Evolutionary conservation across 2,113 vertebrate species (phyloP), one percentile per base, ranked within the genome.

Genomic region (Rhinoptilus africanus): DNA sequence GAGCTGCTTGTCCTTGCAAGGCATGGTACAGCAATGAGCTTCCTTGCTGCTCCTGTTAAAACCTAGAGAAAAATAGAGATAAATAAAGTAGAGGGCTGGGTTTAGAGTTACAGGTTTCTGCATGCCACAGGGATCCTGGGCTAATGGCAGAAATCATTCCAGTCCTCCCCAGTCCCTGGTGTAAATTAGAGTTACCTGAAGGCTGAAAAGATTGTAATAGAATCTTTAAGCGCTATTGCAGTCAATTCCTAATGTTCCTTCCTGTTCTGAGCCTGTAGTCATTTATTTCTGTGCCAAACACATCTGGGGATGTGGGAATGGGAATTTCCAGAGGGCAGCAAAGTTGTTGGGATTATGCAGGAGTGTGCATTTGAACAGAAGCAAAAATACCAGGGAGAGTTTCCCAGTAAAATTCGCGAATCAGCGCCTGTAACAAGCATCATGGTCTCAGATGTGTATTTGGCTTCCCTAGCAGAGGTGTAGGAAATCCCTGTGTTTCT

Each of bases 151-250:
- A 86, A 71, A 76, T 39, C 14, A n/a, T 81, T 86, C 21, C 21
- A 48, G 34, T 59, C 34, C 10, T 64, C 51, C 23, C 39, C 22
- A 45, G 0, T 28, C 10, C 30, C 45, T 59, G 37, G 12, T 57
- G 16, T 57, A 43, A 63, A 57, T 56, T 26, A 63, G 34, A 69
- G 30, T 47, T 63, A 37, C 37, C 26, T 66, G 37, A 69, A 76
- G 14, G 12, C 1, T 51, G 23, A 81, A 81, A 51, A 59, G 17
- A 15, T 47, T 59, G 18, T 24, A 53, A 59, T 18, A 60, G 30
- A 67, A 62, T 14, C 24, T 32, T 51, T 6, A 45, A 69, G 34
- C 0, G 0, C 39, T 51, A 5, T n/a, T 45, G 34, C 37, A 35
- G 12, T 35, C 37, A 60, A 6, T 66, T 80, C 34, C 43, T 64